phyloP scores from a whole-genome alignment of 2,888 invertebrate genomes.

The Agonum fuliginosum region DNA sequence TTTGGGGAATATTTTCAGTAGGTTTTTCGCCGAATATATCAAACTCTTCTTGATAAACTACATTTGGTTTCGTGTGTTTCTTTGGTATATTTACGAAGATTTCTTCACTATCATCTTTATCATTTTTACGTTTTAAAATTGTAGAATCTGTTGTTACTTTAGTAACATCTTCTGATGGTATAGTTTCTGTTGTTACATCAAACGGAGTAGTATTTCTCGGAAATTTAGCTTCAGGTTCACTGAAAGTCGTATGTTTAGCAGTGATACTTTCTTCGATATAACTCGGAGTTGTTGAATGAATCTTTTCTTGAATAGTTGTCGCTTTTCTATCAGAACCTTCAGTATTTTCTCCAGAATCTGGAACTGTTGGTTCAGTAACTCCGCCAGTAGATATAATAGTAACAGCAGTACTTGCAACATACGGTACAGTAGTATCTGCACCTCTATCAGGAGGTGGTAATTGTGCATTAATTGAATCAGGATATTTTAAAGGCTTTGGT shows the following conservation, averaged over 20 bases:
- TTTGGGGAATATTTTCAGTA: constrained; percentile 20
- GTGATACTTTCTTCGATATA: neutral
- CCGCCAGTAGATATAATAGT: constrained; percentile 64
- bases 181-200: constrained; percentile 6
- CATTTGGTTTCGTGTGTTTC: constrained; percentile 55
- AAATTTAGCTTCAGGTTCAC: neutral
- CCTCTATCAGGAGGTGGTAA: constrained; percentile 68
- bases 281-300: constrained; percentile 8
- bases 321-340: constrained; percentile 25
- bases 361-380: constrained; percentile 46
- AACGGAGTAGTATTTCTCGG: constrained; percentile 7
- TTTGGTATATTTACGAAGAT: constrained; percentile 57
- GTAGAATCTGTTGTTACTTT: constrained; percentile 43
- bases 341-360: constrained; percentile 19
- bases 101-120: constrained; percentile 51
- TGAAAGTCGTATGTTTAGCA: neutral
- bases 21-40: constrained; percentile 58
- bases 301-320: constrained; percentile 36
- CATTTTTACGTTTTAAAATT: constrained; percentile 31
- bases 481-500: constrained; percentile 47
- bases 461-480: constrained; percentile 69
- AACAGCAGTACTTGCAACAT: constrained; percentile 64
- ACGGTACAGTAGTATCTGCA: constrained; percentile 65
- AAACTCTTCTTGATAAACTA: constrained; percentile 37
- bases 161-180: constrained; percentile 36